Evolutionary conservation across 2,797 vertebrate species (phyloP), one percentile per base, ranked within the genome.

Genomic region (Neopelma chrysocephalum): DNA sequence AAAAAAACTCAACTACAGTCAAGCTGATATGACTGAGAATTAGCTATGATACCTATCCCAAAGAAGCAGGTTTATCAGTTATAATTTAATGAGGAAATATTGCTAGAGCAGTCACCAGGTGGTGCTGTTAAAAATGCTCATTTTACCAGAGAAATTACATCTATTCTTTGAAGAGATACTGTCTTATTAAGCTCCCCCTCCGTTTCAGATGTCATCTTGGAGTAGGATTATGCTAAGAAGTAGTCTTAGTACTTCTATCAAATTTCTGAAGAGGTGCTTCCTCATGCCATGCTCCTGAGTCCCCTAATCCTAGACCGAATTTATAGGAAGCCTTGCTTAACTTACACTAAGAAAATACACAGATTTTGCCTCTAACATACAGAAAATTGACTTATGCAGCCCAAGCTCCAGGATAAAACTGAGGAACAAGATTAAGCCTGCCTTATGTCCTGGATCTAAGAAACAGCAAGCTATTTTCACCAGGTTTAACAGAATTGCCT

Each of bases 71-170:
- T 68, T 78, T 15, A 77, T 79, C 15, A 50, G 17, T 38, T 73
- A 26, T 32, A 38, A 60, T 53, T 91, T 76, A 79, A 69, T 40
- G 25, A 92, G 51, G 31, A 91, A 91, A 45, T 57, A 72, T 18
- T 64, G n/a, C 43, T 38, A 58, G 2, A 5, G 50, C 69, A 92
- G 61, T 91, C 82, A 93, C 31, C 82, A 92, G 82, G 47, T 89
- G 79, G 76, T 95, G 57, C 78, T 92, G n/a, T 87, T 91, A 78
- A 93, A 95, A 96, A 82, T 13, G 4, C 7, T 78, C 22, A 45
- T 80, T 82, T 92, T 78, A 72, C 31, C 57, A 20, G 14, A 83
- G 72, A 71, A 88, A 68, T 40, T 14, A 38, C 31, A 15, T 45
- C 15, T 25, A 9, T 26, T 47, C 10, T 90, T 89, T 90, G 43